Base-by-base conservation (phyloP, 2,888 invertebrate genomes). In the Leucoma salicis region DNA sequence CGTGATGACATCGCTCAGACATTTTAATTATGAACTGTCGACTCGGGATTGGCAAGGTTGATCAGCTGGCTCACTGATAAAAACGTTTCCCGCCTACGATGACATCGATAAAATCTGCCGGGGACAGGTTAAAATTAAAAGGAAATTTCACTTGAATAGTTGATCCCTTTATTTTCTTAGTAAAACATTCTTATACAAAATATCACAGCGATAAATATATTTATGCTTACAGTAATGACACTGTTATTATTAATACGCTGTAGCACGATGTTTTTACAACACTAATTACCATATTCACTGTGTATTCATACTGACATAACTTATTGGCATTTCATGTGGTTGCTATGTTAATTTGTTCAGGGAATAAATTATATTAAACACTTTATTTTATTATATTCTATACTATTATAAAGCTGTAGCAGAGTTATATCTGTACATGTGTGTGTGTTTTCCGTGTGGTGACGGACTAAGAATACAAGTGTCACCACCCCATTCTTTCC, bases 11-110 rank as follows among this genome's bases (percentile, higher is more conserved):
- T 70, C 76, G 67, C 70, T 61, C 66, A 74, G 86, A 86, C 86
- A 78, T 86, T 88, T 88, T 88, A 88, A 89, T 89, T 88, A 88
- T 80, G 74, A 82, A 78, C 83, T 87, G 86, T 82, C 85, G 77
- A 65, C 70, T 55, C 60, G 66, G 69, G 72, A 74, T 74, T 66
- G 70, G 68, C 60, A 65, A 54, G 55, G 63, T 67, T 67, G 65
- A 65, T 71, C 70, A 68, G 61, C 63, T 61, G 66, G 64, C 68
- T 55, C 48, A 35, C 70, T 73, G 81, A 84, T 81, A 86, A 85
- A 83, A 85, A 78, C 74, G 71, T 67, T 67, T 61, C 61, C 63
- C 55, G 60, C 64, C 74, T 49, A 64, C 76, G 76, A 76, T 74
- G 78, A 75, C 78, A 67, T 58, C 77, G 83, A 85, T 83, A 83